Evolutionary conservation across 2,797 vertebrate species (phyloP).

Genomic region (Periparus ater): DNA sequence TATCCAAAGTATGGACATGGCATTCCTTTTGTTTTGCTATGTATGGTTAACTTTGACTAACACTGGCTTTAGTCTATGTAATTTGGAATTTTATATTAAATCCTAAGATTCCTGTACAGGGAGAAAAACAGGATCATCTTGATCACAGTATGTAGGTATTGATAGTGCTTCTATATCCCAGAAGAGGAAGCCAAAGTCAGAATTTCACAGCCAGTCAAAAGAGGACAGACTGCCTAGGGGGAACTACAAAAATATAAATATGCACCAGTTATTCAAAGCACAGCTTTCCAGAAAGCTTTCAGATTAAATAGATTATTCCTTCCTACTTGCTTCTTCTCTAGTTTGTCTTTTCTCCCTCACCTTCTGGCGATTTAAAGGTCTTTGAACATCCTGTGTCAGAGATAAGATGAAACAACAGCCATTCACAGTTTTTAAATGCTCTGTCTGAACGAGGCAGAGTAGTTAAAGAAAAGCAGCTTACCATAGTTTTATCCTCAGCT

Average conservation of each 20-base stretch:
- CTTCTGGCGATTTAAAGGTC: constrained; percentile 21
- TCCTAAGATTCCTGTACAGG: neutral
- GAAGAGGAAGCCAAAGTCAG: neutral
- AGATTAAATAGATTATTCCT: neutral
- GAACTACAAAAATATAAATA: neutral
- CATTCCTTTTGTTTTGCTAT: neutral
- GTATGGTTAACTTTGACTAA: neutral
- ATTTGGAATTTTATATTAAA: neutral
- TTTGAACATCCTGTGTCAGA: neutral
- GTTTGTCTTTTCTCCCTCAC: constrained; percentile 3
- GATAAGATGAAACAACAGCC: constrained; percentile 11
- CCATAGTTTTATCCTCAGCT: neutral
- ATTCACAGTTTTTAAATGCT: constrained; percentile 6
- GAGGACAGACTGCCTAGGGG: neutral
- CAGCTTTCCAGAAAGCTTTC: constrained; percentile 2
- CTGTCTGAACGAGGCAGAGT: neutral
- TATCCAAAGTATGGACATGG: neutral
- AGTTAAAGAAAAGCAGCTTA: constrained; percentile 30
- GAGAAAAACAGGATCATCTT: neutral
- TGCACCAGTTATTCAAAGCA: constrained; percentile 22
- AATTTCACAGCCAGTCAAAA: constrained; percentile 6
- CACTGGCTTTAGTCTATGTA: neutral
- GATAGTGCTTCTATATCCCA: neutral
- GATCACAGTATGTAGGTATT: neutral
- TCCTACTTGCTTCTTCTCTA: neutral